Evolutionary conservation across 2,113 vertebrate species (phyloP).

Genomic region (Xenopus laevis): DNA sequence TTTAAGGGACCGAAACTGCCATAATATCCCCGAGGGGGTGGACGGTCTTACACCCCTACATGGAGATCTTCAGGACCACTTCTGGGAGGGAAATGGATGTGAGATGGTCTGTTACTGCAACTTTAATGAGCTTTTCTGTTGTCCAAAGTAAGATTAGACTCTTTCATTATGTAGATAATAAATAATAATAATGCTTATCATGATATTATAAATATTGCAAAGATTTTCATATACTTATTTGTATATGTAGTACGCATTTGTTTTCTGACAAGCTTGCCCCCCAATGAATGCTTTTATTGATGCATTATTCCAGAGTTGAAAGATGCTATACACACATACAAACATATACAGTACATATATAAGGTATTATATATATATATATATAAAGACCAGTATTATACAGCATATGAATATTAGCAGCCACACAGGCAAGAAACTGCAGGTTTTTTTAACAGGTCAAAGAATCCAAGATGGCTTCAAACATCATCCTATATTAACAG

Average conservation of each 20-base stretch:
- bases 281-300: too few species aligned
- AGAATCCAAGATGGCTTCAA: too few species aligned
- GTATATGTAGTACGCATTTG: background rate
- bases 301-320: too few species aligned
- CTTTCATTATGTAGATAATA: too few species aligned
- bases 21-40: conserved; percentile 53
- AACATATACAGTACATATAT: too few species aligned
- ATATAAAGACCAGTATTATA: background rate
- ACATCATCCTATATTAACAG: too few species aligned
- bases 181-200: background rate
- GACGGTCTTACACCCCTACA: conserved; percentile 56
- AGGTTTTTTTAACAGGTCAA: too few species aligned
- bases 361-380: too few species aligned
- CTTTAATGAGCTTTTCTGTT: conserved; percentile 72
- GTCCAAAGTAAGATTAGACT: conserved; percentile 70
- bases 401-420: too few species aligned
- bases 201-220: background rate
- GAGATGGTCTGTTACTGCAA: conserved; percentile 76
- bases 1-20: conserved; percentile 61
- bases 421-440: too few species aligned
- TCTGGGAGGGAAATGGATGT: conserved; percentile 70
- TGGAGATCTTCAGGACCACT: conserved; percentile 58
- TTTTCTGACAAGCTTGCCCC: too few species aligned
- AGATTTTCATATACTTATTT: background rate
- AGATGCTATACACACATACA: background rate